Conservation (phyloP, 2,888 invertebrate species). For the Drosophila atripex region DNA sequence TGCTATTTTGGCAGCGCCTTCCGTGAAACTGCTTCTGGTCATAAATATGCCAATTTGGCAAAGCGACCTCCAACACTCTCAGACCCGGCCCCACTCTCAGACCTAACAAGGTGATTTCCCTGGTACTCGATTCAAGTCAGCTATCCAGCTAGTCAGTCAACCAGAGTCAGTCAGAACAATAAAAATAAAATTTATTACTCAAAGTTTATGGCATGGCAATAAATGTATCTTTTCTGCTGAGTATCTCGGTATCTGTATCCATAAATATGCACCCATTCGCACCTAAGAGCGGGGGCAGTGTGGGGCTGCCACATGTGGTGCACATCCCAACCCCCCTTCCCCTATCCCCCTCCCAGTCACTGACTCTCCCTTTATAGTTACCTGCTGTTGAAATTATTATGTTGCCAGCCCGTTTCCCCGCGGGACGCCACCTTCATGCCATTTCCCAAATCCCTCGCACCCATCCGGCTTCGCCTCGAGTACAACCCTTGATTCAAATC, state of each 20-base stretch:
- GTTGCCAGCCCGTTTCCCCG: slow-evolving; percentile 49
- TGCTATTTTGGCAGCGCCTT: slow-evolving; percentile 70
- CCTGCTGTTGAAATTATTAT: slow-evolving; percentile 72
- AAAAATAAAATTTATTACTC: slow-evolving; percentile 78
- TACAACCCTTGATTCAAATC: slow-evolving; percentile 53
- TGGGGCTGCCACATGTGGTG: slow-evolving; percentile 53
- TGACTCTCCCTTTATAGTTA: slow-evolving; percentile 28
- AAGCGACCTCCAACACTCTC: slow-evolving; percentile 11
- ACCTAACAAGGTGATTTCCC: slow-evolving; percentile 22
- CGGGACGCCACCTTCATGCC: slow-evolving; percentile 16
- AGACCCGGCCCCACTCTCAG: not conserved
- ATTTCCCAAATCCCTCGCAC: slow-evolving; percentile 7
- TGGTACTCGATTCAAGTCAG: slow-evolving; percentile 30
- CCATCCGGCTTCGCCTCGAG: not conserved
- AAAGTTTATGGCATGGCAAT: slow-evolving; percentile 78
- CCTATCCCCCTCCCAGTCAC: not conserved
- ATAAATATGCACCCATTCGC: slow-evolving; percentile 78
- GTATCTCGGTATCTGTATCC: slow-evolving; percentile 53
- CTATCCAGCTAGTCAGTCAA: slow-evolving; percentile 37
- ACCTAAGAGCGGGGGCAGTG: slow-evolving; percentile 51
- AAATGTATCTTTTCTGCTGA: slow-evolving; percentile 70
- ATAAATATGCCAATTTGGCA: slow-evolving; percentile 77
- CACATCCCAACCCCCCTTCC: slow-evolving; percentile 2
- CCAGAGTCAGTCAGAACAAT: slow-evolving; percentile 66
- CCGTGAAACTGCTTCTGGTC: slow-evolving; percentile 62